These are phyloP conservation scores for Thinocorus orbignyianus DNA, from an alignment of 2,113 vertebrate genomes.

Conservation along the genomic window DNA sequence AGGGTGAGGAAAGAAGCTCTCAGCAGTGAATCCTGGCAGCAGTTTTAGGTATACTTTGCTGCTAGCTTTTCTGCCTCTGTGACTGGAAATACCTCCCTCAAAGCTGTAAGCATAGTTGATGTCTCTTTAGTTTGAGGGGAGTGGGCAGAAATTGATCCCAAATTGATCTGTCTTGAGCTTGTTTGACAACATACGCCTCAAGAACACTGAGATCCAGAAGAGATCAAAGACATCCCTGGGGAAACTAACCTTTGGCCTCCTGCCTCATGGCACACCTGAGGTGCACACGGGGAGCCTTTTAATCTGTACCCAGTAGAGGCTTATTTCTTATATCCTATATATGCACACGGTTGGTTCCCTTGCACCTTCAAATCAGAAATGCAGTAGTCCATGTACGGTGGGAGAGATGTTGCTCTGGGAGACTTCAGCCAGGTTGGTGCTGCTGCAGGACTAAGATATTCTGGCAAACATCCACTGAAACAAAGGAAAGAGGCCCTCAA, in stretches of 20 bases:
- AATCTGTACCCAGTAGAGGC: background rate
- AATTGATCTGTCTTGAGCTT: background rate
- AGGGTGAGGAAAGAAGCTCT: background rate
- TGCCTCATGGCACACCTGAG: background rate
- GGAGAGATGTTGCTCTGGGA: background rate
- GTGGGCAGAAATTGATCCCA: background rate
- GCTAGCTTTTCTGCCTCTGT: background rate
- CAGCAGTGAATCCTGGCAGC: background rate
- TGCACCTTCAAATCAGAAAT: background rate
- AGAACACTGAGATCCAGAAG: background rate
- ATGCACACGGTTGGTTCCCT: background rate
- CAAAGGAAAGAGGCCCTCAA: slow-evolving; percentile 2
- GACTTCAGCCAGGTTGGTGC: background rate
- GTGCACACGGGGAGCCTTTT: background rate
- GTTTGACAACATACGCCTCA: background rate
- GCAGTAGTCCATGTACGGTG: background rate
- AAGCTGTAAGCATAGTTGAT: background rate
- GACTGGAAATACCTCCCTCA: background rate
- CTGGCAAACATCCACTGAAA: slow-evolving; percentile 19
- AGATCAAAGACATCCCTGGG: background rate
- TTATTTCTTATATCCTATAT: background rate
- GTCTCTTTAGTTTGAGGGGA: background rate
- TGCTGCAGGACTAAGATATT: background rate
- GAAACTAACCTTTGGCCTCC: background rate
- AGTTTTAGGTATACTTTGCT: background rate